Evolutionary conservation across 2,113 vertebrate genomes (phyloP), one percentile per base, ranked within the genome.

Genomic region (Rhipidura dahli): DNA sequence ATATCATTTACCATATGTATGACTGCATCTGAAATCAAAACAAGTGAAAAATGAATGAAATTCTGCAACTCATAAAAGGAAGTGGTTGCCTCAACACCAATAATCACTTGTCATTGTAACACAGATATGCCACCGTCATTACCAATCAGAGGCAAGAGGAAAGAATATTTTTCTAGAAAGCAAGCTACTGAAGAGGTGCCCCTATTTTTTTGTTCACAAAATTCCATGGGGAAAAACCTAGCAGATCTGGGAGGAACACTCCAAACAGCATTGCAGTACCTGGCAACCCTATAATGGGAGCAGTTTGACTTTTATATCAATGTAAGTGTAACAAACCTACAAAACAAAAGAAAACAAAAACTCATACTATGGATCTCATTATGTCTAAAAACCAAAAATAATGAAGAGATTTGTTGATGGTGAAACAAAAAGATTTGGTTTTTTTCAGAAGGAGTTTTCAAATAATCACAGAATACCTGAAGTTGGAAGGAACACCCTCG

Each of bases 371-470:
- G 13, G 61, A 83, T 47, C 31, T 63, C 39, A 61, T 27, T 65
- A 70, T 24, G 15, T 13, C 50, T 54, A 60, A 54, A 82, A 82
- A 8, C 7, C 14, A 63, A 56, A 73, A 89, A 40, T 20, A 69
- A 61, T 0, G 0, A 33, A 42, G 24, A 70, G 15, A 63, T 66
- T 42, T 53, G 44, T 26, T 11, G 3, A 44, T 27, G 9, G 21
- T 11, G 16, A 89, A 86, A 85, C 6, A 39, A 9, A 40, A 72
- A 59, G 11, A 30, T n/a, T 9, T 45, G 13, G 2, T 26, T 42
- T 35, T 39, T 33, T 65, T 13, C 35, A 53, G 27, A 40, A 68
- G 2, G 27, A 5, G 4, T 65, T 79, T 78, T 47, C 53, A 56
- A 71, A 56, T 44, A 70, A 59, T 45, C 59, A 56, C 19, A 65